These are phyloP conservation scores for Argyrosomus japonicus DNA, from an alignment of 2,113 vertebrate species.

Conservation along the genomic window DNA sequence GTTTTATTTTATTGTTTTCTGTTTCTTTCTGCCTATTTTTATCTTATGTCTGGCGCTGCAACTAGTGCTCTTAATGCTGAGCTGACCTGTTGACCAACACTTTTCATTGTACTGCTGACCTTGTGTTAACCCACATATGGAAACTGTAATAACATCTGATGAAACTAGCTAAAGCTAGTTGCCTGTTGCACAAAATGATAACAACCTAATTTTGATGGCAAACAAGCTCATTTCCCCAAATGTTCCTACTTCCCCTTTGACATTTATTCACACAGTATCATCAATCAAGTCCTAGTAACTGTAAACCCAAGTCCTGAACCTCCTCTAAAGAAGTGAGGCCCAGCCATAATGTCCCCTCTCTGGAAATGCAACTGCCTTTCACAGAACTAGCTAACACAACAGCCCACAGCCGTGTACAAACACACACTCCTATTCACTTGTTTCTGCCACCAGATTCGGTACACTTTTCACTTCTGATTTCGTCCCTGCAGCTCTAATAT, in stretches of 20 bases:
- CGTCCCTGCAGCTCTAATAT: slow-evolving; percentile 10
- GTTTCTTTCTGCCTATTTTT: too few species aligned
- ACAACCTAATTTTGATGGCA: too few species aligned
- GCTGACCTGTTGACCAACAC: too few species aligned
- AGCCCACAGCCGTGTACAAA: not conserved
- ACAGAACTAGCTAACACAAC: slow-evolving; percentile 7
- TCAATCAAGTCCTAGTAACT: not conserved
- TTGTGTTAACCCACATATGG: too few species aligned
- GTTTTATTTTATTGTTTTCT: too few species aligned
- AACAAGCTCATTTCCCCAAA: not conserved
- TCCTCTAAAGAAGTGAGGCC: not conserved
- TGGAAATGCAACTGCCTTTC: not conserved
- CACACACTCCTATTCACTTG: slow-evolving; percentile 12
- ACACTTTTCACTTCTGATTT: slow-evolving; percentile 60
- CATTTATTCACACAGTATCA: not conserved
- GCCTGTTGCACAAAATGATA: too few species aligned
- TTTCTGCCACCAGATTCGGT: slow-evolving; percentile 23
- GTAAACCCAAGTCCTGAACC: not conserved
- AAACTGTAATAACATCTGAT: too few species aligned
- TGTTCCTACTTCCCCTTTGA: not conserved
- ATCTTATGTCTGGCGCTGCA: too few species aligned
- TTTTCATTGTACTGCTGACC: too few species aligned
- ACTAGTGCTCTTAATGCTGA: too few species aligned
- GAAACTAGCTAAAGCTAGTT: too few species aligned
- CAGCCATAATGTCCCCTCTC: not conserved